Percentiles rank a stretch among this genome's conserved stretches.
Evolutionary conservation across 2,113 vertebrate genomes (phyloP).

Genomic region (Sylvia atricapilla): DNA sequence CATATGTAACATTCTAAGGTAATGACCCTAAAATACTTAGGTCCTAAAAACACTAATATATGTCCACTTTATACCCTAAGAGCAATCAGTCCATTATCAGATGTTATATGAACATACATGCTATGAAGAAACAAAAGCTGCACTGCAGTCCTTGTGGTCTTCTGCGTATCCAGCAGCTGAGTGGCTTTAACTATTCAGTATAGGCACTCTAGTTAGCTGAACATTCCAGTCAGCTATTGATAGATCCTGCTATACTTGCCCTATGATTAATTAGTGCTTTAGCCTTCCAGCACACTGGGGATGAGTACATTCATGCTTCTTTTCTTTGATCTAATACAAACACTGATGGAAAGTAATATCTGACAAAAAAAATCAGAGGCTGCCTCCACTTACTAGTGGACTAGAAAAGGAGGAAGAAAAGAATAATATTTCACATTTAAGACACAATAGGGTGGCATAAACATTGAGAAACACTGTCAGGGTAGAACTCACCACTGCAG

Average conservation of each 20-base stretch:
- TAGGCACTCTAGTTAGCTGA: neutral
- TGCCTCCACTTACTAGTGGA: neutral
- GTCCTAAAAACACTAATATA: neutral
- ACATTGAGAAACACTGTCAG: neutral
- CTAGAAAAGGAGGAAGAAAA: neutral
- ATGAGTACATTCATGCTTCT: neutral
- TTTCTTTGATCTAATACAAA: neutral
- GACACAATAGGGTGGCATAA: neutral
- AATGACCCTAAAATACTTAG: neutral
- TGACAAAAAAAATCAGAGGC: constrained; percentile 51
- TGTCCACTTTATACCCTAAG: neutral
- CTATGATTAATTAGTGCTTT: neutral
- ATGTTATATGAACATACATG: neutral
- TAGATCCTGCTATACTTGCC: neutral
- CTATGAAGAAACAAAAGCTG: neutral
- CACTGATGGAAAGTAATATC: neutral
- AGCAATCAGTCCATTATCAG: neutral
- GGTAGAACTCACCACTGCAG: neutral
- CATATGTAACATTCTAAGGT: neutral
- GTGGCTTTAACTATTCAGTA: neutral
- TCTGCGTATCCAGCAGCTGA: neutral
- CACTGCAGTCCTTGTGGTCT: neutral
- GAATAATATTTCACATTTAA: neutral
- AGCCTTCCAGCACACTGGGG: neutral
- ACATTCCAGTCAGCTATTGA: neutral